Base-by-base conservation (phyloP, 2,113 vertebrate species). In the Pomatostomus ruficeps region DNA sequence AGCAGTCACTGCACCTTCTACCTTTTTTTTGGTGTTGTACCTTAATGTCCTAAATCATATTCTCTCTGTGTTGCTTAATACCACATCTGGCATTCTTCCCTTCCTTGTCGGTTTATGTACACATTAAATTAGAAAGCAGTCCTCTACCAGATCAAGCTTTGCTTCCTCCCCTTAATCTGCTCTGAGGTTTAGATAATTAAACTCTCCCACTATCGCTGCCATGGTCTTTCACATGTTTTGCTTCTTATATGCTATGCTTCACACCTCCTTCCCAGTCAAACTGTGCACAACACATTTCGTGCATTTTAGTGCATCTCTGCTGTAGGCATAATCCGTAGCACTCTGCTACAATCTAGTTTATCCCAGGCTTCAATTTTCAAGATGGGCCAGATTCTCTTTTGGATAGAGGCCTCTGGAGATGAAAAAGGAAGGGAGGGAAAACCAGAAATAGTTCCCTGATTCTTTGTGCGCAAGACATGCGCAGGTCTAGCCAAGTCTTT, bases 141-240 rank as follows among this genome's bases (percentile, higher is more conserved):
- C 62, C 82, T 92, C 88, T 49, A 84, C 75, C 85, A 96, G 91
- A 95, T 89, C 89, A 86, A 92, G 85, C 72, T 85, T 92, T 84
- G 55, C 90, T 97, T 97, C 91, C 88, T 94, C 82, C 11, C 23
- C 88, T 94, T 96, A 92, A 97, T 96, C 93, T 94, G 73, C 76
- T 95, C 92, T 91, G 88, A 62, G 91, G 95, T 74, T 36, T 86
- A 90, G 92, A 88, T 96, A 97, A 97, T 97, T 97, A 97, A 97
- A 97, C 94, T 86, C 86, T 94, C 74, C 77, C 89, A 65, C 89
- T 67, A 26, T 87, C 5, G 2, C 67, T 70, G 79, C 45, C 52
- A 8, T 33, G 33, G 85, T 95, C 82, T 97, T 88, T 89, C 89
- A 67, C 74, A 36, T 89, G 48, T 78, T 89, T 73, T 77, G 7